Base-by-base conservation (phyloP, 2,113 vertebrate genomes). In the Kryptolebias marmoratus region DNA sequence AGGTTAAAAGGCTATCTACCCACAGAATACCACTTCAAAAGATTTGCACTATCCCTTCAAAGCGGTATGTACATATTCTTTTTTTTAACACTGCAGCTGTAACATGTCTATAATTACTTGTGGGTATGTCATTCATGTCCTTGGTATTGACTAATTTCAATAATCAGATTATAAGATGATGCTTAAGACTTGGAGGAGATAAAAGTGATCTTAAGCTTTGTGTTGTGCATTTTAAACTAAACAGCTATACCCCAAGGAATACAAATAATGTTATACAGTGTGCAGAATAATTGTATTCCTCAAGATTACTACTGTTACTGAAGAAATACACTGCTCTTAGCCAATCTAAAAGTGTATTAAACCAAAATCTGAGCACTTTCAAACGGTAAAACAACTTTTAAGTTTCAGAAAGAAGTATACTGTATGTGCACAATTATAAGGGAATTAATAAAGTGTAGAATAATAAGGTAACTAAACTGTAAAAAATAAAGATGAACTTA, bases 171-270 rank as follows among this genome's bases (percentile, higher is more conserved):
- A 64, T 67, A 77, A 71, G 75, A 71, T 73, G 50, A 31, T 65
- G 47, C 54, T 71, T 61, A 83, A 77, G 53, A 81, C 47, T 75
- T 62, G 10, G 27, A 68, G 53, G 75, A 68, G 77, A 83, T 85
- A 81, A 79, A 74, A 79, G 48, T 39, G 65, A 78, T 69, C 69
- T 66, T 47, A 31, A 50, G 75, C 55, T 75, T 79, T 75, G 71
- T 13, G 72, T 47, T 60, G 39, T 56, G 78, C 70, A 87, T 82
- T 75, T 83, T 85, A 78, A 83, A 85, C 59, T 45, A 68, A 84
- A 83, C 74, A 72, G 61, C 59, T 75, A 48, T 60, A 80, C 72
- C 57, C 55, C 59, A 47, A 80, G 82, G 57, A 54, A 49, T 71
- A 69, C 68, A 74, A 65, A 62, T 58, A 70, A 7, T 72, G 45